Evolutionary conservation across 2,113 vertebrate genomes (phyloP).

Genomic region (Cebidichthys violaceus): DNA sequence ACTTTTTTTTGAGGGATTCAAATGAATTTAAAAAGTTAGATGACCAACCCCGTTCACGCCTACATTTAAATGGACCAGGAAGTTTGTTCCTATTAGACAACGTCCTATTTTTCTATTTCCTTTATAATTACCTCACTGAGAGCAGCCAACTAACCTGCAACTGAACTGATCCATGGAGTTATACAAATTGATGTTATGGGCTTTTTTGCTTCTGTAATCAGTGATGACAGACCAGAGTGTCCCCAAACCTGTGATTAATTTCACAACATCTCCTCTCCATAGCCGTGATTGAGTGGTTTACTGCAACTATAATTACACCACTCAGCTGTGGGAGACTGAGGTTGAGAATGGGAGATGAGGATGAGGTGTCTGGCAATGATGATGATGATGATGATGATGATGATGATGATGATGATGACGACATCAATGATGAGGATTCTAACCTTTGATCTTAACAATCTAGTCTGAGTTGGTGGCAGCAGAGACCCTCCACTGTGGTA

Average conservation of each 20-base stretch:
- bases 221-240: neutral
- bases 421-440: neutral
- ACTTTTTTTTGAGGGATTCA: neutral
- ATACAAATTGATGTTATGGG: neutral
- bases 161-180: conserved; percentile 8
- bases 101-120: conserved; percentile 20
- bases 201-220: conserved; percentile 21
- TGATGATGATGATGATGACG: neutral
- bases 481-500: neutral
- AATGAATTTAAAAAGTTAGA: neutral
- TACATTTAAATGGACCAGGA: neutral
- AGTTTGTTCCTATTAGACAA: neutral
- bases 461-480: neutral
- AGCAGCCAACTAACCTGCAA: neutral
- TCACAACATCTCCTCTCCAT: neutral
- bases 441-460: neutral
- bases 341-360: neutral
- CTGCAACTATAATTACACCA: neutral
- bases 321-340: neutral
- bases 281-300: neutral
- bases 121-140: conserved; percentile 1
- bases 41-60: neutral
- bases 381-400: neutral
- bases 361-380: neutral
- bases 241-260: conserved; percentile 20